These are phyloP conservation scores for Dendrolimus houi DNA, from an alignment of 2,888 invertebrate genomes.

Conservation along the genomic window DNA sequence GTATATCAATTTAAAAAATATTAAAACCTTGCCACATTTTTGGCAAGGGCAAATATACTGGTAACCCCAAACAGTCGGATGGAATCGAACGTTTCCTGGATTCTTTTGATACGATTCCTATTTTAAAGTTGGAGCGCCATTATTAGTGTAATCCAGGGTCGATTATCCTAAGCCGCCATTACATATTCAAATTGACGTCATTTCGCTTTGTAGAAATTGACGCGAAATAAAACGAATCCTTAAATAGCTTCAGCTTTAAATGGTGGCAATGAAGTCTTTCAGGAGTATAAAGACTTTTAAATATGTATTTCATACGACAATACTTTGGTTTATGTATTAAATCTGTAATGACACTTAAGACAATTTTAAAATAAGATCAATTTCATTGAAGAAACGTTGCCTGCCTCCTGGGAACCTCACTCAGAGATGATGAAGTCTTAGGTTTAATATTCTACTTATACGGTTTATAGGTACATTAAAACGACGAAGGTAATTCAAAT, in stretches of 20 bases:
- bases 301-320: background rate
- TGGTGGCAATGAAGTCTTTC: slow-evolving; percentile 42
- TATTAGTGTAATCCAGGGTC: slow-evolving; percentile 74
- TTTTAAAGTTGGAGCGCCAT: slow-evolving; percentile 66
- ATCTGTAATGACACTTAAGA: no score
- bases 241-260: slow-evolving; percentile 50
- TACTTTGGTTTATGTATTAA: no score
- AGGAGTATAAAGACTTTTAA: background rate
- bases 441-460: no score
- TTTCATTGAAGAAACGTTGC: no score
- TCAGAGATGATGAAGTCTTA: no score
- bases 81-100: slow-evolving; percentile 70
- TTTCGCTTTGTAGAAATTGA: slow-evolving; percentile 73
- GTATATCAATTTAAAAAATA: no score
- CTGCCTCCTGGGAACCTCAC: no score
- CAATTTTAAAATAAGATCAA: no score
- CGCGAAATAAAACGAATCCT: slow-evolving; percentile 72
- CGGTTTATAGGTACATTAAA: no score
- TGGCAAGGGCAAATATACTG: background rate
- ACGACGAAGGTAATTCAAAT: no score
- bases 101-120: slow-evolving; percentile 70
- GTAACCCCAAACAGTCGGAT: background rate
- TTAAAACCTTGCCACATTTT: background rate
- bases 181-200: slow-evolving; percentile 76
- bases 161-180: slow-evolving; percentile 75